Conservation (phyloP, 2,113 vertebrate genomes). For the Bujurquina vittata region DNA sequence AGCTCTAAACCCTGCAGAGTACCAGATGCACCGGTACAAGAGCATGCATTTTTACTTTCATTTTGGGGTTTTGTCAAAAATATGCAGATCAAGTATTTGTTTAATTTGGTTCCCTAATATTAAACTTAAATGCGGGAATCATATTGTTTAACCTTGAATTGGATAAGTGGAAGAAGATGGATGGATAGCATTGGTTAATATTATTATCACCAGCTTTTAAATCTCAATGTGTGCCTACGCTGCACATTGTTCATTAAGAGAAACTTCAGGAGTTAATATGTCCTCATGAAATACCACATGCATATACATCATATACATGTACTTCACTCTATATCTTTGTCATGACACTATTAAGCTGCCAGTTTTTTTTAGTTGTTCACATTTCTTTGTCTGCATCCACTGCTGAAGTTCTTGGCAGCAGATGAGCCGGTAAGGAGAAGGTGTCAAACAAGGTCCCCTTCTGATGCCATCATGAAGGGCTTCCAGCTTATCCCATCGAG, state of each 20-base stretch:
- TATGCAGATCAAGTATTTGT: background rate
- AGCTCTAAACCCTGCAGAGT: slow-evolving; percentile 74
- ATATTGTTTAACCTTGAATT: too few relatives aligned
- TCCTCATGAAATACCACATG: background rate
- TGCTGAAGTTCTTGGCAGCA: slow-evolving; percentile 63
- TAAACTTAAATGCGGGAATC: background rate
- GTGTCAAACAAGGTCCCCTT: slow-evolving; percentile 79
- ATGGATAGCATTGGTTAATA: background rate
- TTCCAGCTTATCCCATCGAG: slow-evolving; percentile 85
- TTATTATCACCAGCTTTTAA: background rate
- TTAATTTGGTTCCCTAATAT: background rate
- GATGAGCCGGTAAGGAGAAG: slow-evolving; percentile 82
- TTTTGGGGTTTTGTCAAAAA: background rate
- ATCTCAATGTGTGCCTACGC: too few relatives aligned
- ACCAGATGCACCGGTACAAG: slow-evolving; percentile 81
- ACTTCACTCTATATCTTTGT: background rate
- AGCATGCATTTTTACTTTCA: background rate
- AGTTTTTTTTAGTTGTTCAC: background rate
- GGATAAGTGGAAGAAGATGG: too few relatives aligned
- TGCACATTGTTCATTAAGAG: background rate
- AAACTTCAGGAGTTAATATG: background rate
- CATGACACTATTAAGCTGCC: background rate
- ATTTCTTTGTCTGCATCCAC: background rate
- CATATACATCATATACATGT: too few relatives aligned
- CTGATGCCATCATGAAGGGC: slow-evolving; percentile 42